A percentile compares a stretch with the other conserved stretches of the same genome.
Evolutionary conservation across 2,888 invertebrate genomes (phyloP).

Genomic region (Rhaphigaster nebulosa): DNA sequence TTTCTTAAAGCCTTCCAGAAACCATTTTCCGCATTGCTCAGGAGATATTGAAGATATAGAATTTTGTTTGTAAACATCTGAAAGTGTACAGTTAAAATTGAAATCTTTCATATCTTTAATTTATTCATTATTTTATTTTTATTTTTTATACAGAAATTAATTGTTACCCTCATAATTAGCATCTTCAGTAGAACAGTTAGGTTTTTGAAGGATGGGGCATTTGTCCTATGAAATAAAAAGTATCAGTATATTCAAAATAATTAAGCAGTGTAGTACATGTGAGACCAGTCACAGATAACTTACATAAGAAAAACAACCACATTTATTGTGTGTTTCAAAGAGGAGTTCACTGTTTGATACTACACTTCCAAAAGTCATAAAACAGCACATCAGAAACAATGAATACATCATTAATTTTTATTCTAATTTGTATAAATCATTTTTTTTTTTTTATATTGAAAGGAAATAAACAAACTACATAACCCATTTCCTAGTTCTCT

Average conservation of each 20-base stretch:
- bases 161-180: neutral
- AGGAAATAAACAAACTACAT: conserved; percentile 10
- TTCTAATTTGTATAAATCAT: neutral
- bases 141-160: neutral
- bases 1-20: conserved; percentile 1
- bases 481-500: conserved; percentile 4
- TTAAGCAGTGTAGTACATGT: no score
- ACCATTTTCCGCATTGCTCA: neutral
- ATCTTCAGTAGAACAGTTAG: neutral
- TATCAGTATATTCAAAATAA: neutral
- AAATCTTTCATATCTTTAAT: neutral
- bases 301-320: conserved; percentile 28
- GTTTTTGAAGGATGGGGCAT: neutral
- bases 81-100: neutral
- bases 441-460: neutral
- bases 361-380: neutral
- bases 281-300: neutral
- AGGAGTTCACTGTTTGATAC: neutral
- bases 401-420: neutral
- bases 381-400: neutral
- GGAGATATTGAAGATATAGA: neutral
- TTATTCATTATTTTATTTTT: neutral
- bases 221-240: neutral
- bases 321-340: neutral
- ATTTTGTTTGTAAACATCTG: neutral